These are phyloP conservation scores for Heliconius ismenius DNA, from an alignment of 2,888 invertebrate species.

Conservation along the genomic window DNA sequence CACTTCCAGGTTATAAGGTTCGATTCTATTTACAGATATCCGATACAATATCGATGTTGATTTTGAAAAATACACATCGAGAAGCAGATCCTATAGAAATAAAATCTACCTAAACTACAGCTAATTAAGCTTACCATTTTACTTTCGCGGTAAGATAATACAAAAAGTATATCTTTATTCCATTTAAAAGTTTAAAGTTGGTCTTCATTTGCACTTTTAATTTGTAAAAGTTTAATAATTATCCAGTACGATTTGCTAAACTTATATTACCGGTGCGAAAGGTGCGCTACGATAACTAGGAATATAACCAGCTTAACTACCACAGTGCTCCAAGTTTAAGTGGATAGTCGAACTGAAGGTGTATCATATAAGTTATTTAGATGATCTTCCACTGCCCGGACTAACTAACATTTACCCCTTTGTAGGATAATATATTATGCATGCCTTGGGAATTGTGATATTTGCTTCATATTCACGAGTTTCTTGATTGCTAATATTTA, in stretches of 20 bases:
- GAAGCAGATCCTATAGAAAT: not conserved
- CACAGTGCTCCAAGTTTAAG: conserved; percentile 19
- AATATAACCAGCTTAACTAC: conserved; percentile 24
- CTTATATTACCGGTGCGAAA: conserved; percentile 15
- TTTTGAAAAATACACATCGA: not conserved
- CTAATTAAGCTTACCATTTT: not conserved
- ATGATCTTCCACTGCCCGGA: conserved; percentile 20
- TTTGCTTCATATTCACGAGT: conserved; percentile 23
- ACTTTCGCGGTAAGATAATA: not conserved
- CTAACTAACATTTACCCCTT: conserved; percentile 28
- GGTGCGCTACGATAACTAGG: conserved; percentile 8
- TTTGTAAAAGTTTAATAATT: conserved; percentile 15
- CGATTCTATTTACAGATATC: not conserved
- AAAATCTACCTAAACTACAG: not conserved
- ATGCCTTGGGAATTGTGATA: conserved; percentile 15
- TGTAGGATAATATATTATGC: conserved; percentile 16
- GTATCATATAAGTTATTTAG: conserved; percentile 29
- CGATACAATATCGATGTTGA: not conserved
- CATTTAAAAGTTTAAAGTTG: conserved; percentile 1
- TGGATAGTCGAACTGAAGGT: conserved; percentile 23
- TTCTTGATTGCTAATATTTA: conserved; percentile 13
- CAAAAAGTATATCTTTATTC: conserved; percentile 11
- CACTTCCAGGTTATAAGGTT: not conserved
- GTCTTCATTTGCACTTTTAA: conserved; percentile 16
- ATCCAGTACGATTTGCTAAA: conserved; percentile 2